These are phyloP conservation scores for Dasyprocta punctata DNA, from an alignment of 2,113 vertebrate genomes.

Conservation along the genomic window DNA sequence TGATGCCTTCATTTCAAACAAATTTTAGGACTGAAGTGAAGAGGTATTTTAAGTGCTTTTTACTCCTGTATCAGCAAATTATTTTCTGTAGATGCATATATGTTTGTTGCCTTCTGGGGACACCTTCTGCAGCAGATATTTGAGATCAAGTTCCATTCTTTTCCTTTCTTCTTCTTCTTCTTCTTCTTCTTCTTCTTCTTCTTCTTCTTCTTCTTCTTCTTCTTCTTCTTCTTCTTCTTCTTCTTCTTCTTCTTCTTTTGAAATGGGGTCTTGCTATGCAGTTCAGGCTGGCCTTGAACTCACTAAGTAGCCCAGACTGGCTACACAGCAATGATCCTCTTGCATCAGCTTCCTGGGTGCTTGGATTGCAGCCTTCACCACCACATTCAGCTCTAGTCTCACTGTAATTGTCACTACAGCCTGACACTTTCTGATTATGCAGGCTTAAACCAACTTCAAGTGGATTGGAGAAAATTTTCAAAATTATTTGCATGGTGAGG, in stretches of 20 bases:
- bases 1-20: not conserved
- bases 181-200: too few relatives aligned
- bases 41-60: not conserved
- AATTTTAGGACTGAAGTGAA: constrained; percentile 18
- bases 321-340: not conserved
- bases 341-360: not conserved
- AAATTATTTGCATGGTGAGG: not conserved
- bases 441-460: not conserved
- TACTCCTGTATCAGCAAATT: not conserved
- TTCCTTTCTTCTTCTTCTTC: too few relatives aligned
- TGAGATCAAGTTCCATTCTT: not conserved
- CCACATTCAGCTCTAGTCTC: not conserved
- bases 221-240: too few relatives aligned
- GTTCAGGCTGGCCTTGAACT: not conserved
- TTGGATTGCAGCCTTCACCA: not conserved
- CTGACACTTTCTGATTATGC: not conserved
- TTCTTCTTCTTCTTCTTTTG: too few relatives aligned
- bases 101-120: not conserved
- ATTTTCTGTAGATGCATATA: not conserved
- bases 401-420: not conserved
- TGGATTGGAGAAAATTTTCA: not conserved
- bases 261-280: not conserved
- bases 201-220: too few relatives aligned
- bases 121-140: not conserved
- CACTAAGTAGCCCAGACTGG: not conserved